Base-by-base conservation (phyloP, 2,888 invertebrate genomes). In the Caenorhabditis auriculariae region DNA sequence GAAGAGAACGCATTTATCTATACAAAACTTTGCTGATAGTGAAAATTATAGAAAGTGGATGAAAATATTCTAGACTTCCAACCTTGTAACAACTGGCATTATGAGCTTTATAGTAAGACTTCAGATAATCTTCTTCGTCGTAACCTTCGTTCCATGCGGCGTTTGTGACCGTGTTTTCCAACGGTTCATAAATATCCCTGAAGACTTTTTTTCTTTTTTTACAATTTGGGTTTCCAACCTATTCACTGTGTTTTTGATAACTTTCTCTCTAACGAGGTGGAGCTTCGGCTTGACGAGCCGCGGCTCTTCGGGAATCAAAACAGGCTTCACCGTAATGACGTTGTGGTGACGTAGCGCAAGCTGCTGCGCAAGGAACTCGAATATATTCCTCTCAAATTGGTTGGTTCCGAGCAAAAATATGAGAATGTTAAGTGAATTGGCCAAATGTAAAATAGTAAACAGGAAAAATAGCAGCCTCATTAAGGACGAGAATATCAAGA, bases 291-390 rank as follows among this genome's bases (percentile, higher is more conserved):
- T 76, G 37, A 80, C 78, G 19, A 81, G 62, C 44, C 76, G 55
- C 3, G 79, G 80, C 49, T 78, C 77, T 59, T 81, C 81, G n/a
- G 81, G 81, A 32, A 81, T 78, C n/a, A 81, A 57, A 29, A 80
- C 61, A 1, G 77, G 76, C 59, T 77, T 79, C 37, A 80, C 74
- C 7, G 78, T 75, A 48, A 75, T 69, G 28, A 74, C 71, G 45
- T 71, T 67, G 61, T 77, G 77, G 53, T 74, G 75, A 45, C 79
- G 59, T 12, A 76, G 58, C 4, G 80, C 80, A 19, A 81, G 53
- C 58, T 80, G 74, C 60, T 81, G 80, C 12, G 81, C 81, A 17
- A 81, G 44, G 49, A 69, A 75, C 54, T 81, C 78, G 49, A 81
- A 75, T 6, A 61, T 69, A 29, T 66, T 66, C 24, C 80, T 62